Conservation (phyloP, 1,140 invertebrate species). For the Drosophila asahinai region DNA sequence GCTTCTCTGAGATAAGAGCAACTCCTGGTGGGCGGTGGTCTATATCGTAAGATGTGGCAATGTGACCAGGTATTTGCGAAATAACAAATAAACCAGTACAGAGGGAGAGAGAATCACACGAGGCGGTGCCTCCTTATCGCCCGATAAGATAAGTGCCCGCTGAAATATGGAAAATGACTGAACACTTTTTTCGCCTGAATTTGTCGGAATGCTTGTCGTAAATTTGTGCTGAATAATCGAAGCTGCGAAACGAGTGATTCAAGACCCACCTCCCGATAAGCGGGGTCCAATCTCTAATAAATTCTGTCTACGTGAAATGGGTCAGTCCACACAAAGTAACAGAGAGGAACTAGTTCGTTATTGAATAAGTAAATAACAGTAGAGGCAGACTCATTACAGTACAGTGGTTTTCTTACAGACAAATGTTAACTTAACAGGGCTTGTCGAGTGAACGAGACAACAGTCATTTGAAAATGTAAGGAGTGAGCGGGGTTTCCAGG, state of each 20-base stretch:
- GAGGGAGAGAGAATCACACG: slow-evolving; percentile 7
- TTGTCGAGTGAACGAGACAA: not conserved
- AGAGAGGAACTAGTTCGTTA: not conserved
- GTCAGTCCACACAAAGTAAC: not conserved
- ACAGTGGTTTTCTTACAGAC: not conserved
- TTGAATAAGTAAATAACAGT: not conserved
- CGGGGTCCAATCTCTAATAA: slow-evolving; percentile 15
- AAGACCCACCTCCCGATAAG: slow-evolving; percentile 38
- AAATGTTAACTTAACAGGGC: not conserved
- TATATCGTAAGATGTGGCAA: slow-evolving; percentile 25
- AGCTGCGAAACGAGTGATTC: slow-evolving; percentile 35
- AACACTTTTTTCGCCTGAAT: slow-evolving; percentile 42
- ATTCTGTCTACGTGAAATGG: slow-evolving; percentile 25
- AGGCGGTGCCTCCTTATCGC: slow-evolving; percentile 30
- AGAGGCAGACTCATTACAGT: not conserved
- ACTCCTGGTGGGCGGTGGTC: not conserved
- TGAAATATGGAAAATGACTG: slow-evolving; percentile 58
- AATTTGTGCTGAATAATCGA: slow-evolving; percentile 50
- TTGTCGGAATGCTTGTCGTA: slow-evolving; percentile 12
- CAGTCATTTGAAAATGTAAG: not conserved
- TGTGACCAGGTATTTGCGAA: slow-evolving; percentile 41
- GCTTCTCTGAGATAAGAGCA: not conserved
- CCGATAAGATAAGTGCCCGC: slow-evolving; percentile 47
- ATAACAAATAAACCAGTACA: not conserved
- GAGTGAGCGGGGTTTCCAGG: too few relatives aligned